These are phyloP conservation scores for Harpalus rufipes DNA, from an alignment of 2,888 invertebrate genomes.

Conservation along the genomic window DNA sequence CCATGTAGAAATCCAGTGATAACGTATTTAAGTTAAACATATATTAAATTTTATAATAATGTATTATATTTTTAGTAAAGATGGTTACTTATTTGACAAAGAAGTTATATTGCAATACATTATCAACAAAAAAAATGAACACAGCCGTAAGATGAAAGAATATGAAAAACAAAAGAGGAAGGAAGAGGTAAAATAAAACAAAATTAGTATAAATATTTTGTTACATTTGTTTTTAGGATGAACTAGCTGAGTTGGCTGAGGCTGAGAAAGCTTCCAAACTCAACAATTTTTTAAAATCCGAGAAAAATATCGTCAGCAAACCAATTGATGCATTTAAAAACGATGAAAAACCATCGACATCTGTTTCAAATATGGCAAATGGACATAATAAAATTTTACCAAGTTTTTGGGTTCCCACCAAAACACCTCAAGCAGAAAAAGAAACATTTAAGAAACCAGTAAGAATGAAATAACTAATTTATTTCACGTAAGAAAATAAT, in stretches of 20 bases:
- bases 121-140: slow-evolving; percentile 95
- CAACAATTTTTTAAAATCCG: slow-evolving; percentile 89
- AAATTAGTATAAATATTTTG: background rate
- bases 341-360: slow-evolving; percentile 72
- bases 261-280: slow-evolving; percentile 88
- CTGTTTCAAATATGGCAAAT: slow-evolving; percentile 86
- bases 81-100: slow-evolving; percentile 97
- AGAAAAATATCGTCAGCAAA: slow-evolving; percentile 85
- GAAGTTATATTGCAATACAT: slow-evolving; percentile 98
- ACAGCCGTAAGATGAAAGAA: slow-evolving; percentile 92
- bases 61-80: slow-evolving; percentile 77
- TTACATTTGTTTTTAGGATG: slow-evolving; percentile 75
- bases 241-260: slow-evolving; percentile 84
- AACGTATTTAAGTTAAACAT: slow-evolving; percentile 80
- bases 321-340: slow-evolving; percentile 75
- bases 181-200: slow-evolving; percentile 79
- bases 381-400: slow-evolving; percentile 90
- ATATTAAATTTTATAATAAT: background rate
- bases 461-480: slow-evolving; percentile 72
- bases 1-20: slow-evolving; percentile 96
- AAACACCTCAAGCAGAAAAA: slow-evolving; percentile 89
- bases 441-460: slow-evolving; percentile 88
- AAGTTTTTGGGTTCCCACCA: slow-evolving; percentile 97
- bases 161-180: slow-evolving; percentile 92
- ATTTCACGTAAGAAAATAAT: no score